Conservation (phyloP, 2,888 invertebrate species). For the Dromius quadrimaculatus region DNA sequence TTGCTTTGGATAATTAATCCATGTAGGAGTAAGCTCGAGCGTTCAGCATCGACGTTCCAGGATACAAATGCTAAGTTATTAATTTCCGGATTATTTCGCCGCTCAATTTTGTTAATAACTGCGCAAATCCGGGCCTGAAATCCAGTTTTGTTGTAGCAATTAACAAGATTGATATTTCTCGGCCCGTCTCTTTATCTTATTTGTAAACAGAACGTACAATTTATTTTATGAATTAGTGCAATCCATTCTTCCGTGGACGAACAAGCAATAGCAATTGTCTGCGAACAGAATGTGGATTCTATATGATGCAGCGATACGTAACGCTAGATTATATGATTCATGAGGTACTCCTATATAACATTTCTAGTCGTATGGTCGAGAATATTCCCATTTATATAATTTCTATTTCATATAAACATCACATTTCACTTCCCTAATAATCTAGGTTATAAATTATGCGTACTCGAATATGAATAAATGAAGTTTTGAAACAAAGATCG, state of each 20-base stretch:
- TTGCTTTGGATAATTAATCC: slow-evolving; percentile 3
- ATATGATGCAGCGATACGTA: background rate
- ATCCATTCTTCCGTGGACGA: slow-evolving; percentile 45
- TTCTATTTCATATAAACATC: no score
- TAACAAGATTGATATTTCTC: slow-evolving; percentile 51
- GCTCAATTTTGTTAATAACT: slow-evolving; percentile 51
- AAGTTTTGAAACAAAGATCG: no score
- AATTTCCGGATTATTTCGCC: slow-evolving; percentile 47
- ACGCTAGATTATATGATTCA: slow-evolving; percentile 11
- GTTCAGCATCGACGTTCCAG: slow-evolving; percentile 22
- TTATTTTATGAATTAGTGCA: slow-evolving; percentile 51
- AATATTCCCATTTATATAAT: no score
- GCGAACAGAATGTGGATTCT: slow-evolving; percentile 8
- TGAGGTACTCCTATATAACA: no score
- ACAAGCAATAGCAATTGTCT: slow-evolving; percentile 33
- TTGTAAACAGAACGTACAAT: slow-evolving; percentile 50
- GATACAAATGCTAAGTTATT: slow-evolving; percentile 44
- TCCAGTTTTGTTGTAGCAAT: slow-evolving; percentile 46
- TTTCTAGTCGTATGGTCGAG: no score
- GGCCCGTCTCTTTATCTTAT: slow-evolving; percentile 47
- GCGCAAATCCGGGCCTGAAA: slow-evolving; percentile 32
- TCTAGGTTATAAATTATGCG: no score
- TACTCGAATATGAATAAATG: no score
- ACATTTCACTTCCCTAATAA: no score
- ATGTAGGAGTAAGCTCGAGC: background rate